Base-by-base conservation (phyloP, 2,888 invertebrate species). In the Asteroscopus sphinx region DNA sequence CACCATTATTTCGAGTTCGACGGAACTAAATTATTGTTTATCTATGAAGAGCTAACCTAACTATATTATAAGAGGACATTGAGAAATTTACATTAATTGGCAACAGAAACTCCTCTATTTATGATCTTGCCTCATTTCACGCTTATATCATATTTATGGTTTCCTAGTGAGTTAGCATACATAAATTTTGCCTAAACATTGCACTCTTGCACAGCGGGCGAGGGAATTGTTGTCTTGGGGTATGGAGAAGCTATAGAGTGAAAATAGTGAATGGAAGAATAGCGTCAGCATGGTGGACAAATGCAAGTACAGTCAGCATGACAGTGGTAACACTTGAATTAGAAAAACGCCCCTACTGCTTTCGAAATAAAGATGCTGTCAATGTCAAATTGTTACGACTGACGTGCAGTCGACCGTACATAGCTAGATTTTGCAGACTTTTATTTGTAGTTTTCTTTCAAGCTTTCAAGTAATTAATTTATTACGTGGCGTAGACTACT, bases 1-100 rank as follows among this genome's bases (percentile, higher is more conserved):
- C 44, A 51, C 79, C 80, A 83, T 85, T 83, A 89, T 83, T 83
- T 81, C 62, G 74, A 77, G 72, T 83, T 82, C 79, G 80, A 78
- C 67, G 55, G 54, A 37, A 72, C 68, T 80, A 80, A 88, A 85
- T 87, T 85, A 83, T 82, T 77, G 79, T 67, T 74, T 74, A 76
- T 67, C 58, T 56, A 48, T 48, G 64, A 65, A 63, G 66, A 60
- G 30, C 53, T 54, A 60, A 65, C 32, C 46, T 56, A 48, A 60
- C 60, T 54, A 55, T 65, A 56, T 60, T 52, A 56, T 54, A 48
- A 56, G 41, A 47, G 32, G 55, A 73, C 68, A 64, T 75, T 58
- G 62, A 58, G 68, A 73, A 76, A 81, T 80, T 79, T 76, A 79
- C 69, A 76, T 80, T 72, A 73, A 77, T 77, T 76, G 76, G 65